Evolutionary conservation across 2,113 vertebrate genomes (phyloP).

Genomic region (Lagopus muta): DNA sequence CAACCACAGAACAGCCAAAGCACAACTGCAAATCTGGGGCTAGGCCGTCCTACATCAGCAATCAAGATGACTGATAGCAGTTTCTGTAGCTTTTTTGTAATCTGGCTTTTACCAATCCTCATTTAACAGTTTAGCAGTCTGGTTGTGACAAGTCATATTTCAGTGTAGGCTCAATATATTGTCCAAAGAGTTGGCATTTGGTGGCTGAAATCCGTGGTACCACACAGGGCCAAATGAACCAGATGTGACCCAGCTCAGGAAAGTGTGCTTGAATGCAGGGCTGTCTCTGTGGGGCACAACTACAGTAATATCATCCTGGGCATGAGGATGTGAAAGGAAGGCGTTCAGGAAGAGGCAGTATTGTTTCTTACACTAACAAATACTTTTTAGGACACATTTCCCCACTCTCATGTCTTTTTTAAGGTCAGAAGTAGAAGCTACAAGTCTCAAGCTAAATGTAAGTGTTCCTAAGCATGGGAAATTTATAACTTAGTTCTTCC

Average conservation of each 20-base stretch:
- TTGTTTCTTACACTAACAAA: background rate
- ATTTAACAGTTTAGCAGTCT: accelerated
- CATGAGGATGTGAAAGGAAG: background rate
- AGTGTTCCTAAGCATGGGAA: background rate
- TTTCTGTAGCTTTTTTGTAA: background rate
- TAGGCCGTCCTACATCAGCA: background rate
- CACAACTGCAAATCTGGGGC: background rate
- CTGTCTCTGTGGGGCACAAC: background rate
- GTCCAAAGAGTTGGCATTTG: background rate
- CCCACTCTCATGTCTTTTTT: background rate
- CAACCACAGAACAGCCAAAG: background rate
- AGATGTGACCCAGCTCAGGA: background rate
- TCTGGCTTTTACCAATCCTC: background rate
- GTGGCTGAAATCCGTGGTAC: background rate
- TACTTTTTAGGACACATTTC: background rate
- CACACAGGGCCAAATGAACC: background rate
- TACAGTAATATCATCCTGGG: background rate
- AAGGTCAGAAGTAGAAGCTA: background rate
- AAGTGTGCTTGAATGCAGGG: accelerated
- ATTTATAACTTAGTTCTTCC: background rate
- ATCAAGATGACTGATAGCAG: accelerated
- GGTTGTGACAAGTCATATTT: background rate
- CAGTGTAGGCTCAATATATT: background rate
- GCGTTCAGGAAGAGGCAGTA: background rate
- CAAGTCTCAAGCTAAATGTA: background rate